These are phyloP conservation scores for Criorhina ranunculi DNA, from an alignment of 2,888 invertebrate genomes.

Conservation along the genomic window DNA sequence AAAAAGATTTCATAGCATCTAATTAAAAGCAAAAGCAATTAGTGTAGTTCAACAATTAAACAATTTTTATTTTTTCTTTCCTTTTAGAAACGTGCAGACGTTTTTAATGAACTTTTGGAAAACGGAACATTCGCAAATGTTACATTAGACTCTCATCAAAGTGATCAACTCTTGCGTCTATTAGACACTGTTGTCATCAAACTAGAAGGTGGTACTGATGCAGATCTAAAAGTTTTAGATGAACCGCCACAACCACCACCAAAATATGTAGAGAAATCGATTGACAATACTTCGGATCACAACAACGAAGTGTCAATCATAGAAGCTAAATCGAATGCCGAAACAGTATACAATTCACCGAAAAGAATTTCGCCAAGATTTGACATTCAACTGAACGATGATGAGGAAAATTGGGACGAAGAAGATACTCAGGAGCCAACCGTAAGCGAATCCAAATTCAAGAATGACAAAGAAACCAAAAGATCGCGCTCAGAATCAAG, in stretches of 20 bases:
- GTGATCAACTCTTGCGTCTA: slow-evolving; percentile 92
- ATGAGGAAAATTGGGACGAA: slow-evolving; percentile 82
- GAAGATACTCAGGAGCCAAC: slow-evolving; percentile 80
- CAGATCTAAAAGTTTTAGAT: slow-evolving; percentile 94
- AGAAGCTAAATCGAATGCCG: slow-evolving; percentile 78
- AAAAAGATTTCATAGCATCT: too few species aligned
- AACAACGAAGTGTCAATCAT: slow-evolving; percentile 81
- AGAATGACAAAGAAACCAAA: slow-evolving; percentile 77
- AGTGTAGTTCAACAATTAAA: too few species aligned
- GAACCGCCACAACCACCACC: slow-evolving; percentile 85
- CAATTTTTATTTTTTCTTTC: slow-evolving; percentile 9
- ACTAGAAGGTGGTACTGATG: slow-evolving; percentile 96
- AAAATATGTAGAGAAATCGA: slow-evolving; percentile 79
- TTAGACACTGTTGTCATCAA: slow-evolving; percentile 98
- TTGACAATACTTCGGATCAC: slow-evolving; percentile 78
- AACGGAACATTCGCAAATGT: slow-evolving; percentile 90
- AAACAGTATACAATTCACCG: slow-evolving; percentile 77
- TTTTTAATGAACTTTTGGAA: slow-evolving; percentile 93
- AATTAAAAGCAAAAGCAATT: too few species aligned
- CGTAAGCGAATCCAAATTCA: slow-evolving; percentile 78
- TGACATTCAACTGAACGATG: slow-evolving; percentile 77
- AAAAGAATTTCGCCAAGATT: slow-evolving; percentile 79
- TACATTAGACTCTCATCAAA: slow-evolving; percentile 93
- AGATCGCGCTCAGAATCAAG: slow-evolving; percentile 78
- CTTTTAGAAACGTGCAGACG: slow-evolving; percentile 94